Base-by-base conservation (phyloP, 2,113 vertebrate genomes). In the Mirza zaza region DNA sequence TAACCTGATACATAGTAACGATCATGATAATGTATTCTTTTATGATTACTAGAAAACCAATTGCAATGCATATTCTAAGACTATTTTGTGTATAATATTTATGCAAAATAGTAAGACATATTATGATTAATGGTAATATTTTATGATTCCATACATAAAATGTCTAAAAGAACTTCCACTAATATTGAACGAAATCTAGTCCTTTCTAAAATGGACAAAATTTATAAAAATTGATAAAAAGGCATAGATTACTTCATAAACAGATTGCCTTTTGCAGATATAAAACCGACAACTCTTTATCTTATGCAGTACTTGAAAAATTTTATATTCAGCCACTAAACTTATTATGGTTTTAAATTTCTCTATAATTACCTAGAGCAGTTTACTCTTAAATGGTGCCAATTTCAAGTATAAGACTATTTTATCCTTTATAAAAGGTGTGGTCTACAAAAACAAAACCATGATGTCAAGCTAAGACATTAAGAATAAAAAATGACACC, bases 281-380 rank as follows among this genome's bases (percentile, higher is more conserved):
- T 23, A 94, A 91, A 89, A 85, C 11, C 75, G n/a, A 59, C 23
- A 79, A 88, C 32, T 83, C 48, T 83, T 95, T 42, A 96, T n/a
- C 29, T 95, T 89, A 86, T 79, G 8, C 48, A 95, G 79, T 90
- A 84, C 63, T 48, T 70, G 27, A 87, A 91, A 88, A 95, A 59
- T 7, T 29, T 94, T 95, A 61, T 48, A 71, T 71, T 73, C 34
- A 89, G 29, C 23, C 87, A 84, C 4, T 20, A 93, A 95, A 57
- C 14, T 63, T 86, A 81, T 63, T 55, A 52, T 1, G 86, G 23
- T 67, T 95, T 92, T 82, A 87, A 75, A 57, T 82, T 82, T 83
- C 70, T 84, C 50, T 97, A n/a, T 39, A 82, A 71, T 27, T 50
- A 39, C 32, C 82, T 13, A 90, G 4, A 52, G 5, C 55, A 83